Evolutionary conservation across 2,888 invertebrate genomes (phyloP), one percentile per base, ranked within the genome.

Genomic region (Linhomoeus sp.): DNA sequence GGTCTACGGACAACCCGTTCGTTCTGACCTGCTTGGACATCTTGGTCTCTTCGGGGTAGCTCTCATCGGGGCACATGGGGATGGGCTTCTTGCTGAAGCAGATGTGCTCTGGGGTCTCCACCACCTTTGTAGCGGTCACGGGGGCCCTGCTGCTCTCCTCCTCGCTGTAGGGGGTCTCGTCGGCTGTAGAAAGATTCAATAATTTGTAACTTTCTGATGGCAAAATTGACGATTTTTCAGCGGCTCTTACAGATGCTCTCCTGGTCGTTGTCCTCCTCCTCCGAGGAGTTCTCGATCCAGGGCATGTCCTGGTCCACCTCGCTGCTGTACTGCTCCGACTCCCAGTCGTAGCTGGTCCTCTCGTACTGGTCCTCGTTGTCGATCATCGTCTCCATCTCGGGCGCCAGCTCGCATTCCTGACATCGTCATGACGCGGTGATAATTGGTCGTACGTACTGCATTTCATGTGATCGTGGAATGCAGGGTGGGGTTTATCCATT

Each of bases 51-150:
- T n/a, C n/a, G n/a, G 41, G 19, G 26, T 26, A 9, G 12, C 26
- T 41, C 9, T 19, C 29, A 17, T n/a, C 26, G 2, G 41, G 41
- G 41, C 41, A 41, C 5, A 5, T 25, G 22, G 19, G 19, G 12
- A 41, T 9, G 7, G 41, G 26, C 15, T 9, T 12, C 29, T 41
- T 25, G 20, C 22, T 22, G 41, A 41, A 41, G 54, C 60, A 60
- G 42, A 60, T 42, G 36, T 55, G 50, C 53, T 57, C 50, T 38
- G 54, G 46, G 45, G 51, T 52, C 51, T 60, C 60, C 41, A 56
- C 45, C 45, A 57, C 50, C 24, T 50, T 47, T 42, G 55, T 59
- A 47, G 50, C 50, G 52, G 53, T 43, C 24, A 53, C 44, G 33
- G 57, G 55, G 36, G n/a, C n/a, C n/a, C n/a, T n/a, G n/a, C n/a